Percentiles rank a stretch among this genome's conserved stretches.
Conservation (phyloP, 2,113 vertebrate species). For the Cyanoderma ruficeps region DNA sequence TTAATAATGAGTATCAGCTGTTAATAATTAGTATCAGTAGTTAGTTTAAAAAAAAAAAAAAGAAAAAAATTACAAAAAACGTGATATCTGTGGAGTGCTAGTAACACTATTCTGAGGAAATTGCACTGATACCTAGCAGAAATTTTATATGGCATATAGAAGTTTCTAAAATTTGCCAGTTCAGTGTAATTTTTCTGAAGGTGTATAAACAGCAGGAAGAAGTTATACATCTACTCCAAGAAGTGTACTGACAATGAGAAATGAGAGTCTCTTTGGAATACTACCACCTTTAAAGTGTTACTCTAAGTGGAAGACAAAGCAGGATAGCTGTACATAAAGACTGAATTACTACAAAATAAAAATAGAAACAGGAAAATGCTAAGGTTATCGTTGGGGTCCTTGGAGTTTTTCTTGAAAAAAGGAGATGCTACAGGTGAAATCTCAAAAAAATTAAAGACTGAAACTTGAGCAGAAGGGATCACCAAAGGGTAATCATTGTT, state of each 20-base stretch:
- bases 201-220: conserved; percentile 22
- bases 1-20: neutral
- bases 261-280: conserved; percentile 28
- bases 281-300: neutral
- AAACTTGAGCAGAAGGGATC: neutral
- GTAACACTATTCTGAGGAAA: neutral
- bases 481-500: neutral
- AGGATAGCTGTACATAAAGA: neutral
- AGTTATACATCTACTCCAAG: conserved; percentile 47
- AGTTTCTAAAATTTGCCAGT: neutral
- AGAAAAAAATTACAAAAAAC: neutral
- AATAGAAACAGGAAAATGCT: neutral
- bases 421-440: neutral
- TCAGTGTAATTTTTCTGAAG: conserved; percentile 36
- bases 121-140: neutral
- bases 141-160: neutral
- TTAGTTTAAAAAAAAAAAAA: neutral
- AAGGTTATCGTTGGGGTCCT: neutral
- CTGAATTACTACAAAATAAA: neutral
- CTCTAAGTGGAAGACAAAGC: conserved; percentile 46
- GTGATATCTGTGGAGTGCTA: neutral
- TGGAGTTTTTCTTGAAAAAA: neutral
- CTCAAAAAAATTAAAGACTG: neutral
- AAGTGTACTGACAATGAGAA: conserved; percentile 49
- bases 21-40: too few species aligned